These are phyloP conservation scores for Hesperia comma DNA, from an alignment of 2,888 invertebrate species.

Conservation along the genomic window DNA sequence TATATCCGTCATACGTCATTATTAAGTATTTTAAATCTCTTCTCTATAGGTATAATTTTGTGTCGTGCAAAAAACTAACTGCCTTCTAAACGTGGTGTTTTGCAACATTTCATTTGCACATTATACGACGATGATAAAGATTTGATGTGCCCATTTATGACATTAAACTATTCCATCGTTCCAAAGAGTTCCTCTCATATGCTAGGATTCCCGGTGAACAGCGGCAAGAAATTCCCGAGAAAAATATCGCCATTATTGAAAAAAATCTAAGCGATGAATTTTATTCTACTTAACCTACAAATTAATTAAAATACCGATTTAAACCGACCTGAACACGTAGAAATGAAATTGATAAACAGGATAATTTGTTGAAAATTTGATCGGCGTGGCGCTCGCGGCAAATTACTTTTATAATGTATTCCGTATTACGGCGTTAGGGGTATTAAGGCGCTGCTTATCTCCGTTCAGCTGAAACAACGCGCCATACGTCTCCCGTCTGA, in stretches of 20 bases:
- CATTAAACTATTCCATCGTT: too few species aligned
- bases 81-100: too few species aligned
- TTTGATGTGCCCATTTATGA: too few species aligned
- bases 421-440: slow-evolving; percentile 42
- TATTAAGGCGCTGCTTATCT: slow-evolving; percentile 49
- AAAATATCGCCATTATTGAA: neutral
- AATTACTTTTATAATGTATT: slow-evolving; percentile 40
- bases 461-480: slow-evolving; percentile 51
- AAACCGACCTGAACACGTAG: neutral
- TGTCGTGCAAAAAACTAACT: too few species aligned
- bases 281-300: neutral
- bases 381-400: slow-evolving; percentile 26
- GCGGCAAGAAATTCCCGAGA: neutral
- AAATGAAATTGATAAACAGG: slow-evolving; percentile 21
- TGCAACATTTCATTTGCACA: too few species aligned
- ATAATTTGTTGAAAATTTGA: slow-evolving; percentile 30
- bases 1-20: too few species aligned
- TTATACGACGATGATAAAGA: too few species aligned
- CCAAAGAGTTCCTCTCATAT: too few species aligned
- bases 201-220: too few species aligned
- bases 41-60: too few species aligned
- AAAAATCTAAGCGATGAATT: neutral
- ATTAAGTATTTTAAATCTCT: too few species aligned
- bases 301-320: neutral
- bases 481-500: slow-evolving; percentile 51